Base-by-base conservation (phyloP, 2,113 vertebrate species). In the Psilopsiagon aymara region DNA sequence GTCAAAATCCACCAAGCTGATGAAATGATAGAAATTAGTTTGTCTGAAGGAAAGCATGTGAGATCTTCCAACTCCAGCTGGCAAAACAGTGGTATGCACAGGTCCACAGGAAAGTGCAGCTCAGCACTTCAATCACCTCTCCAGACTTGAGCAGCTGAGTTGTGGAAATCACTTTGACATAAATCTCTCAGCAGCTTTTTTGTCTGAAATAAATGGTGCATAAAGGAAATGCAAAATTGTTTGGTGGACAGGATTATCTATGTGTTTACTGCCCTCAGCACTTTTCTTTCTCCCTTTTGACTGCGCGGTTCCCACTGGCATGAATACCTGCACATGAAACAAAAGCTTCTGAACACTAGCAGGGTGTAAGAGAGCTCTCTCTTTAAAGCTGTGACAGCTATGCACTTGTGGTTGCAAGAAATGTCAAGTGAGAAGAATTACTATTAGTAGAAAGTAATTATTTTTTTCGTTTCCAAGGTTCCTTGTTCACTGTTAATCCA, bases 161-260 rank as follows among this genome's bases (percentile, higher is more conserved):
- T 82, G 63, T 73, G 70, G 82, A 83, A 92, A 95, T 91, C 87
- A 89, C 55, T 90, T 82, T 94, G 91, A 73, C 7, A 23, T 95
- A 96, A 94, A 88, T 88, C 85, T 92, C 92, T 90, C 73, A 84
- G 62, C 68, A 92, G 28, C 73, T 4, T 94, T 95, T 94, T 95
- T 96, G 64, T 94, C 76, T 88, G 81, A 94, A 59, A 67, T 51
- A 96, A 97, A 97, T 90, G 70, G 75, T 88, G 88, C 89, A 83
- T 82, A 96, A 96, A 96, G 87, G 62, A 95, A 97, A 96, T 87
- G 73, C 66, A 87, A 96, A 92, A 82, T 71, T 64, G 75, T 90
- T 93, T 94, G 91, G 82, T 94, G 94, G 68, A 95, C 88, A 91
- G 68, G 85, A 84, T 96, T 94, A 95, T 93, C 86, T 78, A 16